A percentile compares a stretch with the other conserved stretches of the same genome.
Conservation (phyloP, 2,113 vertebrate species). For the Eurystomus gularis region DNA sequence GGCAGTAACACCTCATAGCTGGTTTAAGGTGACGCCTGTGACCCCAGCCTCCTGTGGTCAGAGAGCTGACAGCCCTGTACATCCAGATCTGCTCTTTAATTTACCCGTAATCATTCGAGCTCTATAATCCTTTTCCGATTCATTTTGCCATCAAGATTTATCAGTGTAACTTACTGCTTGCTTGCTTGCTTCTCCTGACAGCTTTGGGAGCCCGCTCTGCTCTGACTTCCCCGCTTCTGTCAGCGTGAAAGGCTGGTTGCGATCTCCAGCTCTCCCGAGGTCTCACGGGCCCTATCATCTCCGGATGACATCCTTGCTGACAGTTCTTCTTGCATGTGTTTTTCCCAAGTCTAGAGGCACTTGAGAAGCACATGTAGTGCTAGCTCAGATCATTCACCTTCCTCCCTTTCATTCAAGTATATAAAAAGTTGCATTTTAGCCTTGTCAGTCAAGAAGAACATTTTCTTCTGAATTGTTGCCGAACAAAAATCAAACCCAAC, state of each 20-base stretch:
- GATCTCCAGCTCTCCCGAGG: neutral
- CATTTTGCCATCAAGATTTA: neutral
- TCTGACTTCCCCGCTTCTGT: neutral
- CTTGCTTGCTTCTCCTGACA: neutral
- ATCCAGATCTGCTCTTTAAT: neutral
- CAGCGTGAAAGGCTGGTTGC: neutral
- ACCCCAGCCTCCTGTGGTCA: fast-evolving
- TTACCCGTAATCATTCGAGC: neutral
- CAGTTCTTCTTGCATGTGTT: neutral
- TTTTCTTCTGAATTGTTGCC: neutral
- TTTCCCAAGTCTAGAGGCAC: neutral
- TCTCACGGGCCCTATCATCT: neutral
- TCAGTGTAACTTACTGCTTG: neutral
- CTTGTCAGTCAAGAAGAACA: neutral
- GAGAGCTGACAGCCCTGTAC: neutral
- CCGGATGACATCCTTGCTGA: neutral
- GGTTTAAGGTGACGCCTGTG: fast-evolving
- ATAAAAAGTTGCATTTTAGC: neutral
- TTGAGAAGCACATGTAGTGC: neutral
- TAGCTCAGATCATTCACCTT: neutral
- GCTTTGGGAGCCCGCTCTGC: neutral
- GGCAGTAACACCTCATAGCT: neutral
- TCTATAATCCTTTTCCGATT: neutral
- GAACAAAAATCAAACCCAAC: neutral
- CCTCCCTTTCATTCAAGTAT: neutral